Conservation (phyloP, 1,140 invertebrate genomes). For the Anagrus nilaparvatae region DNA sequence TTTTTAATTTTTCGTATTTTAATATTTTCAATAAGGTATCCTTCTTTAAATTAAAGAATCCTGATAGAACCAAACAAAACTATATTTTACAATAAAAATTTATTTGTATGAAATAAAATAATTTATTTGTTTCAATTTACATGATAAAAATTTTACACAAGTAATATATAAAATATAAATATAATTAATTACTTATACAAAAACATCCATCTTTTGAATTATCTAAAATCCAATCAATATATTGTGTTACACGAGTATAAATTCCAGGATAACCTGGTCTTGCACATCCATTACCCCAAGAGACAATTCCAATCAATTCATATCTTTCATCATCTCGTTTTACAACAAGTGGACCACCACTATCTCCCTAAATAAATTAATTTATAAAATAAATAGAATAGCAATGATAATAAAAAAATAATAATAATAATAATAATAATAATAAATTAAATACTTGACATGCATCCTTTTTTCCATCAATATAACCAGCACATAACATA, state of each 20-base stretch:
- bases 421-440: constrained; percentile 7
- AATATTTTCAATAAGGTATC: too few species aligned
- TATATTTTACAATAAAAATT: too few species aligned
- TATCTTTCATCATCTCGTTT: constrained; percentile 62
- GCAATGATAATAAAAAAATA: background rate
- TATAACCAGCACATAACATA: constrained; percentile 77
- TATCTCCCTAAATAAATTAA: constrained; percentile 64
- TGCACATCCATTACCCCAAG: constrained; percentile 41
- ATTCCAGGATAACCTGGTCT: constrained; percentile 55
- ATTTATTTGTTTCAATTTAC: too few species aligned
- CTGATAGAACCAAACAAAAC: too few species aligned
- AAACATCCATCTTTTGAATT: constrained; percentile 52
- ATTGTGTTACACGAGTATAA: constrained; percentile 59
- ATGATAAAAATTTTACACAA: too few species aligned
- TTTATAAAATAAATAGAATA: constrained; percentile 1
- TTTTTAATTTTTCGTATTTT: too few species aligned
- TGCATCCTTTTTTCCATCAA: constrained; percentile 68
- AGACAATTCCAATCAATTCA: constrained; percentile 58
- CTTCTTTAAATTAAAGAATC: too few species aligned
- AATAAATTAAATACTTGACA: constrained; percentile 55
- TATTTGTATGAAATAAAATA: too few species aligned
- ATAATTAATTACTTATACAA: constrained; percentile 32
- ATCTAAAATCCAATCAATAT: constrained; percentile 54
- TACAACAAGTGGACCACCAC: constrained; percentile 75
- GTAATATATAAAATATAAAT: too few species aligned